Conservation (phyloP, 1,140 invertebrate genomes). For the Neodiprion fabricii region DNA sequence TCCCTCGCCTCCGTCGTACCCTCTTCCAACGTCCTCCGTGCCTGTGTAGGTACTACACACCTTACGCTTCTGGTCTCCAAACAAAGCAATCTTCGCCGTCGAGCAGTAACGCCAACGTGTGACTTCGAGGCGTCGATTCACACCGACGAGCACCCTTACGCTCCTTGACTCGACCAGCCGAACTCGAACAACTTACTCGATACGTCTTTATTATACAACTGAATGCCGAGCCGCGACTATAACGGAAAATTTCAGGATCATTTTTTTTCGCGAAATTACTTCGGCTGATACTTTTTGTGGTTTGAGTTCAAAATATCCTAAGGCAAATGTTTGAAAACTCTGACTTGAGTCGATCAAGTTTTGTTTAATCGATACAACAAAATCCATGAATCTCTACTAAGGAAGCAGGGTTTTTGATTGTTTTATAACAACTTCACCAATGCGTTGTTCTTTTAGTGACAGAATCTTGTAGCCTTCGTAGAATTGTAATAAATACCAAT, state of each 20-base stretch:
- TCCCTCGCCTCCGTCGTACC: slow-evolving; percentile 9
- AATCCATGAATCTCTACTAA: too few species aligned
- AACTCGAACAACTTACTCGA: slow-evolving; percentile 35
- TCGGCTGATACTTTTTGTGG: too few species aligned
- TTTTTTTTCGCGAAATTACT: not conserved
- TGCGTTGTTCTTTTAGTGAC: too few species aligned
- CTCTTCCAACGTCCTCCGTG: slow-evolving; percentile 26
- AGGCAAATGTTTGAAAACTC: too few species aligned
- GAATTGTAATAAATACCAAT: too few species aligned
- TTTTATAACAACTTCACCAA: too few species aligned
- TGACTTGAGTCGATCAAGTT: too few species aligned
- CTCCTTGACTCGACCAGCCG: slow-evolving; percentile 46
- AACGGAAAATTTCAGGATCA: not conserved
- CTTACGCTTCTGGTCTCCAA: slow-evolving; percentile 49
- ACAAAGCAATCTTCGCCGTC: slow-evolving; percentile 55
- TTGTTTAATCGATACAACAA: too few species aligned
- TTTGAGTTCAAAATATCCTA: too few species aligned
- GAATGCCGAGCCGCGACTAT: not conserved
- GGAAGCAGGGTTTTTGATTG: too few species aligned
- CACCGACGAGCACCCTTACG: slow-evolving; percentile 49
- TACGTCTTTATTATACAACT: slow-evolving; percentile 47
- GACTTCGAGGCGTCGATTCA: slow-evolving; percentile 58
- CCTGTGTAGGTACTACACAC: slow-evolving; percentile 22
- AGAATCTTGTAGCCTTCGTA: too few species aligned
- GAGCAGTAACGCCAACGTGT: slow-evolving; percentile 49